phyloP scores from a whole-genome alignment of 1,140 invertebrate genomes.

The Archivesica marissinica region DNA sequence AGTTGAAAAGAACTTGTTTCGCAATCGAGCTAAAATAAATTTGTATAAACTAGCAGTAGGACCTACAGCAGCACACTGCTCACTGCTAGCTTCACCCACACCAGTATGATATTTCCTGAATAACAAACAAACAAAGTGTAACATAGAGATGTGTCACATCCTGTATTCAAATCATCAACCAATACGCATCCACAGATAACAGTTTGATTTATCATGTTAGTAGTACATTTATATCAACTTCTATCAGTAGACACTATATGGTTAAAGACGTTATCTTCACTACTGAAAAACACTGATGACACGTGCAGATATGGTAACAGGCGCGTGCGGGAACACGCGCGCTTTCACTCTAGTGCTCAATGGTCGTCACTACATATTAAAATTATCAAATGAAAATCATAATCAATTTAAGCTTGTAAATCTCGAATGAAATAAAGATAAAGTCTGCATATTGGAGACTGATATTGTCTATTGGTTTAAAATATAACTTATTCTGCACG shows the following conservation, averaged over 20 bases:
- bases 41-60: too few species aligned
- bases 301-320: constrained; percentile 27
- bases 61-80: too few species aligned
- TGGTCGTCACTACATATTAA: constrained; percentile 1
- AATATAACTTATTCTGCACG: neutral
- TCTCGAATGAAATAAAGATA: constrained; percentile 20
- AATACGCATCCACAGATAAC: neutral
- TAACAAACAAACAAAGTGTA: neutral
- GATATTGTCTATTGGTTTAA: constrained; percentile 1
- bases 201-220: neutral
- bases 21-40: too few species aligned
- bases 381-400: constrained; percentile 41
- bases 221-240: neutral
- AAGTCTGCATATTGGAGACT: neutral
- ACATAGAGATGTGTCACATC: neutral
- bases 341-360: neutral
- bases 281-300: constrained; percentile 6
- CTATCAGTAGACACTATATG: constrained; percentile 13
- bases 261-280: neutral
- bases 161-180: constrained; percentile 11
- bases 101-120: too few species aligned
- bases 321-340: constrained; percentile 16
- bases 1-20: too few species aligned
- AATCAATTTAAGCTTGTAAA: constrained; percentile 32
- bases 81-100: too few species aligned